These are phyloP conservation scores for Tinamus major DNA, from an alignment of 2,797 vertebrate genomes.

Conservation along the genomic window DNA sequence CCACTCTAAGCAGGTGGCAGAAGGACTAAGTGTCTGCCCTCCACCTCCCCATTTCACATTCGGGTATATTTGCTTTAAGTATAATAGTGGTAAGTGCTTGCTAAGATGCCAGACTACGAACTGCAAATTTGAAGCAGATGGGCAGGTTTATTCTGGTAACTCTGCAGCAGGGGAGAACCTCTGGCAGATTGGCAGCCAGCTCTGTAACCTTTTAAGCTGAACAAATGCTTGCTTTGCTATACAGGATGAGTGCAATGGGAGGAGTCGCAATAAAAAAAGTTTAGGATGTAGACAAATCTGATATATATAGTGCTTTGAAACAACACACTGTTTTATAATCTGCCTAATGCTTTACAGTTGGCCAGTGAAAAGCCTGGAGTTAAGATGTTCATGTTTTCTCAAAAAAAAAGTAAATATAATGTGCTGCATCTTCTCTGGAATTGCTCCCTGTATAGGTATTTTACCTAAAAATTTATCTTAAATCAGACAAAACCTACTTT, in stretches of 20 bases:
- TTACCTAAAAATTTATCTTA: neutral
- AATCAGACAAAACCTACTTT: neutral
- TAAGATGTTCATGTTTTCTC: neutral
- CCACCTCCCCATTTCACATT: neutral
- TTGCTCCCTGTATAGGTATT: neutral
- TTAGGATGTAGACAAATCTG: neutral
- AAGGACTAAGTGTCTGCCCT: neutral
- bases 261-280: neutral
- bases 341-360: neutral
- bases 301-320: neutral
- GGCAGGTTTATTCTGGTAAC: neutral
- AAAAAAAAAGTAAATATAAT: neutral
- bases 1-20: neutral
- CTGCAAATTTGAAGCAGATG: neutral
- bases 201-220: neutral
- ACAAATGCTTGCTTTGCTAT: neutral
- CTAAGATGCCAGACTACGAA: neutral
- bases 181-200: neutral
- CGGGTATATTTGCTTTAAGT: neutral
- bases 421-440: neutral
- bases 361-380: neutral
- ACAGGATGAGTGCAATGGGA: fast-evolving
- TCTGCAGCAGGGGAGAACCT: neutral
- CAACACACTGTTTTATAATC: neutral
- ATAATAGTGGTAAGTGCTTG: neutral